Evolutionary conservation across 2,888 invertebrate genomes (phyloP).

Genomic region (Sipunculus nudus): DNA sequence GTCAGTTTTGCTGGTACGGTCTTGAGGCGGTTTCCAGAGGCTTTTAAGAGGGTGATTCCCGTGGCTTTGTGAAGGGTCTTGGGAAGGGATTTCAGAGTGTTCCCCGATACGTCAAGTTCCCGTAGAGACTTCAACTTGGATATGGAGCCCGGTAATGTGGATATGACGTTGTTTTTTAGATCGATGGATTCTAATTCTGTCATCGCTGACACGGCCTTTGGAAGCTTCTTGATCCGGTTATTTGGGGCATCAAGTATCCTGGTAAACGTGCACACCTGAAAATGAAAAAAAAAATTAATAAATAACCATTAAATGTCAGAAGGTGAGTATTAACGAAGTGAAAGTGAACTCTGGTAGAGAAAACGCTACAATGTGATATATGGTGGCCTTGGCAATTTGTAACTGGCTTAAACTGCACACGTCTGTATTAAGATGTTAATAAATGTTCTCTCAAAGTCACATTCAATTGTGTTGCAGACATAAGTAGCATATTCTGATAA

Average conservation of each 20-base stretch:
- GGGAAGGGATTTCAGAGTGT: slow-evolving; percentile 58
- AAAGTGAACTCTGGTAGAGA: too few species aligned
- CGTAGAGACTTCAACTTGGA: slow-evolving; percentile 51
- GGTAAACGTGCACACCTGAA: slow-evolving; percentile 50
- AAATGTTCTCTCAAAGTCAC: too few species aligned
- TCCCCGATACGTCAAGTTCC: slow-evolving; percentile 54
- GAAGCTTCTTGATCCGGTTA: slow-evolving; percentile 60
- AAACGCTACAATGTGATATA: too few species aligned
- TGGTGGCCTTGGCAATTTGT: too few species aligned
- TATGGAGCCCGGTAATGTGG: slow-evolving; percentile 51
- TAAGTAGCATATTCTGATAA: too few species aligned
- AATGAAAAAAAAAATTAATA: too few species aligned
- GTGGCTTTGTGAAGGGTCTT: slow-evolving; percentile 60
- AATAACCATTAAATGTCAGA: too few species aligned
- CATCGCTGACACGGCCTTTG: slow-evolving; percentile 51
- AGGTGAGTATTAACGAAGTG: too few species aligned
- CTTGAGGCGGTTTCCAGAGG: slow-evolving; percentile 56
- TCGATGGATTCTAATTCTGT: slow-evolving; percentile 54
- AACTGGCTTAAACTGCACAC: too few species aligned
- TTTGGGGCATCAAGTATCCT: slow-evolving; percentile 57
- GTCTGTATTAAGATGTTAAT: too few species aligned
- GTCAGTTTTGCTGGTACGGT: slow-evolving; percentile 60
- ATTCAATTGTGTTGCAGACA: too few species aligned
- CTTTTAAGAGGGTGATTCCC: slow-evolving; percentile 45
- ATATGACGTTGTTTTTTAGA: slow-evolving; percentile 54